phyloP scores from a whole-genome alignment of 2,888 invertebrate genomes.

The Pegoplata infirma region DNA sequence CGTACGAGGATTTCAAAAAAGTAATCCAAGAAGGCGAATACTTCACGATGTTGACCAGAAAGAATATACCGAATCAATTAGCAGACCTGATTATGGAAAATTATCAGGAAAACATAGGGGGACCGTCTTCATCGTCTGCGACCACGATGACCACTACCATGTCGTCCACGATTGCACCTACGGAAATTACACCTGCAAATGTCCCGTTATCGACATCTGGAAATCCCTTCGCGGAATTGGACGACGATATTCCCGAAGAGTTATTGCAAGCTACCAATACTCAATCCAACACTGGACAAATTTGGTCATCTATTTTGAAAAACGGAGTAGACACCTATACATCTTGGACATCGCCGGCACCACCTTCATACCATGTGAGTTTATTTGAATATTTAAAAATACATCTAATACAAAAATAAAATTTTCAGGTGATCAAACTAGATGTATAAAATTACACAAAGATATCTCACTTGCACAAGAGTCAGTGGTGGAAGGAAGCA shows the following conservation, averaged over 20 bases:
- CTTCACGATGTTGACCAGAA: background rate
- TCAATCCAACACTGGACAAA: constrained; percentile 22
- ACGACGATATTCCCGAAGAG: constrained; percentile 2
- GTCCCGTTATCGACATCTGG: background rate
- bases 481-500: constrained; percentile 52
- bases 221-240: background rate
- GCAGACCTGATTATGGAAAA: background rate
- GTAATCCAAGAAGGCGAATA: background rate
- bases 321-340: background rate
- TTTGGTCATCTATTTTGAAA: too few species aligned
- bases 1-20: background rate
- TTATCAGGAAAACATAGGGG: background rate
- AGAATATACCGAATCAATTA: background rate
- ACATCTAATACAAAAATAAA: too few species aligned
- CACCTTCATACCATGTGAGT: constrained; percentile 24
- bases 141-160: background rate
- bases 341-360: constrained; percentile 21
- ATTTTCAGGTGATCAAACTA: constrained; percentile 28
- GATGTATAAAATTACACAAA: constrained; percentile 35
- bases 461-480: constrained; percentile 6
- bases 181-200: constrained; percentile 21
- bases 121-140: background rate
- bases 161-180: constrained; percentile 26
- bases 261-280: background rate
- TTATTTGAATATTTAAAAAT: too few species aligned